Evolutionary conservation across 2,888 invertebrate genomes (phyloP).

Genomic region (Cheilosia soror): DNA sequence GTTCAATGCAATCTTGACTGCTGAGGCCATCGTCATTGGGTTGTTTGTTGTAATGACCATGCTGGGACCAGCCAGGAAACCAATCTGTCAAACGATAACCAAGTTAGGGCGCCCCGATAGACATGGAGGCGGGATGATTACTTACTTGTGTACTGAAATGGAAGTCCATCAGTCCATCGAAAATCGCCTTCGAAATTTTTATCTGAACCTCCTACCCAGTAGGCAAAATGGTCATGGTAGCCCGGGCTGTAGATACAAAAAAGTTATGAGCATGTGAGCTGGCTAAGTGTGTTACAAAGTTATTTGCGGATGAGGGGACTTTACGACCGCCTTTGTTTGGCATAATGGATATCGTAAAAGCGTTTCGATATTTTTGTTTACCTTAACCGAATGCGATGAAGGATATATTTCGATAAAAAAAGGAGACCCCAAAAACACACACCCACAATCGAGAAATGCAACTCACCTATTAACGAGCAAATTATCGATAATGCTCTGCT

Average conservation of each 20-base stretch:
- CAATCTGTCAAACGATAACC: constrained; percentile 86
- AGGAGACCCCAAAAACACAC: neutral
- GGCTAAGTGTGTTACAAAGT: neutral
- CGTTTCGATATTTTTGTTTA: neutral
- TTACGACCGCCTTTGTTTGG: neutral
- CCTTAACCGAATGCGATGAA: neutral
- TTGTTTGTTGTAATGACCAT: constrained; percentile 87
- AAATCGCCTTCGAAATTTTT: constrained; percentile 91
- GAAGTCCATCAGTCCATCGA: constrained; percentile 90
- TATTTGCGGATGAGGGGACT: no score
- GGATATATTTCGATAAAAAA: neutral
- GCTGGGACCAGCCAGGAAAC: constrained; percentile 92
- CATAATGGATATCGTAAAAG: no score
- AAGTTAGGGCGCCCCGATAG: constrained; percentile 24
- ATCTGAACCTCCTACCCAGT: constrained; percentile 93
- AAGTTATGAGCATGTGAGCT: neutral
- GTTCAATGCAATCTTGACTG: constrained; percentile 92
- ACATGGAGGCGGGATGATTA: constrained; percentile 22
- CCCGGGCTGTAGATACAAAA: constrained; percentile 85
- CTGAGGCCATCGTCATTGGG: constrained; percentile 93
- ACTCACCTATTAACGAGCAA: constrained; percentile 87
- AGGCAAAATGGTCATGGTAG: constrained; percentile 88
- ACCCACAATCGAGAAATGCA: no score
- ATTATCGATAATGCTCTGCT: constrained; percentile 87
- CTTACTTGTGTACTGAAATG: constrained; percentile 91